These are phyloP conservation scores for Limonius californicus DNA, from an alignment of 1,140 invertebrate species.

Conservation along the genomic window DNA sequence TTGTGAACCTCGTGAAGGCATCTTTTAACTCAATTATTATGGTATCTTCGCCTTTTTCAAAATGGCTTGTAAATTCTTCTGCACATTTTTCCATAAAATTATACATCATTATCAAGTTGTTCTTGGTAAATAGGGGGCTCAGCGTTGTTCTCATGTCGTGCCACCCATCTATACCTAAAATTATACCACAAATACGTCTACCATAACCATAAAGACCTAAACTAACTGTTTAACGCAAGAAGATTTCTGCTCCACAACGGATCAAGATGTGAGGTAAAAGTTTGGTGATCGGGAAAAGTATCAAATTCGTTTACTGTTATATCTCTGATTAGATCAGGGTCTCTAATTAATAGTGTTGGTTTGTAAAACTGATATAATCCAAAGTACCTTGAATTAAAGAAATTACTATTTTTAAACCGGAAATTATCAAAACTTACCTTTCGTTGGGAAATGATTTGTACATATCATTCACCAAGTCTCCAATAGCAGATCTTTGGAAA, in stretches of 20 bases:
- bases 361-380: background rate
- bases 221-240: background rate
- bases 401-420: background rate
- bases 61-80: constrained; percentile 21
- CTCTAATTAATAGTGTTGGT: background rate
- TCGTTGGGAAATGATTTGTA: no score
- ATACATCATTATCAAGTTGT: constrained; percentile 47
- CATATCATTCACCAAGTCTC: no score
- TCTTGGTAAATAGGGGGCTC: constrained; percentile 47
- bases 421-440: no score
- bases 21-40: constrained; percentile 52
- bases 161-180: no score
- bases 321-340: background rate
- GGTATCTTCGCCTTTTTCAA: constrained; percentile 16
- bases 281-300: background rate
- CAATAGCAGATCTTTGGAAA: background rate
- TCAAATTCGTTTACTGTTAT: background rate
- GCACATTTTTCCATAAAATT: constrained; percentile 36
- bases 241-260: background rate
- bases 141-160: constrained; percentile 44
- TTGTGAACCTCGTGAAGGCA: constrained; percentile 53
- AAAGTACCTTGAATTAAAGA: background rate
- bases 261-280: background rate
- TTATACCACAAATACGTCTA: no score
- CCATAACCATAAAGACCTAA: no score